Evolutionary conservation across 2,113 vertebrate genomes (phyloP).

Genomic region (Lepisosteus oculatus): DNA sequence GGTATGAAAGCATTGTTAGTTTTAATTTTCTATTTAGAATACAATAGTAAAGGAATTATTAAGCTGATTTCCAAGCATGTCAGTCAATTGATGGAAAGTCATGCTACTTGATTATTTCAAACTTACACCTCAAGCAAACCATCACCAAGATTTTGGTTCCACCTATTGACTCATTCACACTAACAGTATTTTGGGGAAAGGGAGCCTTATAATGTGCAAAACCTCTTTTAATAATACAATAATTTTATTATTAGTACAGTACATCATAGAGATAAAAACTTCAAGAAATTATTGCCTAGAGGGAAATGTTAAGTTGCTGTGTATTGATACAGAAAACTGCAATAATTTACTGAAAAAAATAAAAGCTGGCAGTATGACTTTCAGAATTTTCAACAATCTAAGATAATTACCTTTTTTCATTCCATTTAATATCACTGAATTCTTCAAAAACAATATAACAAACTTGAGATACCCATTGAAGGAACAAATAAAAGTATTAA

Average conservation of each 20-base stretch:
- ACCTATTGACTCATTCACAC: constrained; percentile 3
- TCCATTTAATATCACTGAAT: too few species aligned
- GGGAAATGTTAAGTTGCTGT: background rate
- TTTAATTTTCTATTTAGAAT: background rate
- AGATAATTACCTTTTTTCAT: too few species aligned
- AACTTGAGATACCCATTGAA: too few species aligned
- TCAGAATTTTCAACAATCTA: too few species aligned
- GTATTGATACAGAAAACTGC: too few species aligned
- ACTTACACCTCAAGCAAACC: background rate
- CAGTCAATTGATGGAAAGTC: constrained; percentile 20
- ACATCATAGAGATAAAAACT: background rate
- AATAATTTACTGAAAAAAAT: too few species aligned
- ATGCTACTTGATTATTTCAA: constrained; percentile 9
- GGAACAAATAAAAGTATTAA: too few species aligned
- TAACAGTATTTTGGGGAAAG: constrained; percentile 9
- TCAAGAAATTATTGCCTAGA: too few species aligned
- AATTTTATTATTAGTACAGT: too few species aligned
- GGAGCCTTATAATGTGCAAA: background rate
- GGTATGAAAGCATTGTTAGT: too few species aligned
- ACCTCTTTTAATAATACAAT: background rate
- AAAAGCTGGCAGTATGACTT: too few species aligned
- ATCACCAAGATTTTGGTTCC: background rate
- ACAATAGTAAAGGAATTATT: background rate
- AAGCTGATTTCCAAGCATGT: constrained; percentile 14
- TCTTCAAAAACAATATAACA: too few species aligned